phyloP scores from a whole-genome alignment of 2,113 vertebrate species.

The Chionomys nivalis region DNA sequence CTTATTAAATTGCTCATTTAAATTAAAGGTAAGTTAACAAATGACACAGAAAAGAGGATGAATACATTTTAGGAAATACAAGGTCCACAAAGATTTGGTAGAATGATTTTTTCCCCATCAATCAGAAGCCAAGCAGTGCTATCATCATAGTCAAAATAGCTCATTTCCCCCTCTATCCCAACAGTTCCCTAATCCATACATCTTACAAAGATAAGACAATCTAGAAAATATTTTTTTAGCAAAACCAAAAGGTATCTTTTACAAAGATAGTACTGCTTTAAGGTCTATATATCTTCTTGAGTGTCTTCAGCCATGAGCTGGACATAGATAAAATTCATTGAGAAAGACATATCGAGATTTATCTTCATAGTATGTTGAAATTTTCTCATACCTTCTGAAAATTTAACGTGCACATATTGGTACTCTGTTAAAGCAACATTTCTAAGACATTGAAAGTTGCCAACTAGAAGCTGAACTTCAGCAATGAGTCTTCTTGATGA shows the following conservation, averaged over 20 bases:
- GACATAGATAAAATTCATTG: slow-evolving; percentile 29
- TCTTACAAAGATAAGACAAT: slow-evolving; percentile 12
- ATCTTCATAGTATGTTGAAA: slow-evolving; percentile 42
- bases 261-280: neutral
- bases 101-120: neutral
- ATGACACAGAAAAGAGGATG: neutral
- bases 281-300: neutral
- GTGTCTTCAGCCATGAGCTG: slow-evolving; percentile 38
- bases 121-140: neutral
- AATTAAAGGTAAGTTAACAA: neutral
- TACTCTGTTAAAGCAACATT: neutral
- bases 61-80: neutral
- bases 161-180: neutral
- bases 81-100: neutral
- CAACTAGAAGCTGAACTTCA: neutral
- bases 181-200: neutral
- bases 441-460: neutral
- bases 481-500: slow-evolving; percentile 14
- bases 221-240: neutral
- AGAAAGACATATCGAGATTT: slow-evolving; percentile 28
- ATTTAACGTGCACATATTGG: neutral
- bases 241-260: slow-evolving; percentile 12
- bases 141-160: neutral
- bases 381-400: slow-evolving; percentile 37
- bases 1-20: neutral